A percentile compares a stretch with the other conserved stretches of the same genome.
phyloP scores from a whole-genome alignment of 2,888 invertebrate species.

The Aricia artaxerxes region DNA sequence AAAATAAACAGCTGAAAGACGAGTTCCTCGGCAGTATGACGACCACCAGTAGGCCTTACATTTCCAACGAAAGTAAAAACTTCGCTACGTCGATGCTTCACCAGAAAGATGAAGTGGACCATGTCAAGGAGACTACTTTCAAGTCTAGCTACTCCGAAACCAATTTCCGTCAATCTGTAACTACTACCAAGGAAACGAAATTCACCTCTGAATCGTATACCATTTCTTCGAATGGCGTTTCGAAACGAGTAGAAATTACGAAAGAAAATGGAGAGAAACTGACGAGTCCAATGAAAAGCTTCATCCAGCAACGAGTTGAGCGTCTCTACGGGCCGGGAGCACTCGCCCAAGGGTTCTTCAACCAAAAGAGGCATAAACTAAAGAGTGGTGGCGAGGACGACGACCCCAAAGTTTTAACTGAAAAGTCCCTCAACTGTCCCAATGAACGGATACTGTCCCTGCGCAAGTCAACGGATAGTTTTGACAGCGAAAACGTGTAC shows the following conservation, averaged over 20 bases:
- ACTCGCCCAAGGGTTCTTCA: slow-evolving; percentile 91
- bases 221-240: slow-evolving; percentile 71
- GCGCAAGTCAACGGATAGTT: slow-evolving; percentile 53
- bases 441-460: slow-evolving; percentile 58
- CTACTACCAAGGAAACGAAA: slow-evolving; percentile 63
- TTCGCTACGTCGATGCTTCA: slow-evolving; percentile 72
- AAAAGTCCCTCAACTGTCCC: slow-evolving; percentile 66
- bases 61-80: slow-evolving; percentile 67
- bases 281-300: slow-evolving; percentile 83
- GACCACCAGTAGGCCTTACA: slow-evolving; percentile 64
- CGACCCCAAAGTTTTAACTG: slow-evolving; percentile 63
- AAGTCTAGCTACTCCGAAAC: slow-evolving; percentile 76
- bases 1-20: slow-evolving; percentile 74
- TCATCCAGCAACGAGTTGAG: slow-evolving; percentile 94
- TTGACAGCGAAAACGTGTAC: slow-evolving; percentile 53
- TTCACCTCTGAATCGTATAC: slow-evolving; percentile 69
- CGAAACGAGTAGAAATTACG: slow-evolving; percentile 72
- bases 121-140: slow-evolving; percentile 66
- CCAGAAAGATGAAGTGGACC: slow-evolving; percentile 70
- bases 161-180: slow-evolving; percentile 67
- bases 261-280: slow-evolving; percentile 73
- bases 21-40: slow-evolving; percentile 76
- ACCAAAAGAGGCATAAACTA: slow-evolving; percentile 80
- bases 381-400: slow-evolving; percentile 68
- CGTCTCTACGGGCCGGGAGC: slow-evolving; percentile 93